Base-by-base conservation (phyloP, 1,140 invertebrate genomes). In the Agrilus planipennis region DNA sequence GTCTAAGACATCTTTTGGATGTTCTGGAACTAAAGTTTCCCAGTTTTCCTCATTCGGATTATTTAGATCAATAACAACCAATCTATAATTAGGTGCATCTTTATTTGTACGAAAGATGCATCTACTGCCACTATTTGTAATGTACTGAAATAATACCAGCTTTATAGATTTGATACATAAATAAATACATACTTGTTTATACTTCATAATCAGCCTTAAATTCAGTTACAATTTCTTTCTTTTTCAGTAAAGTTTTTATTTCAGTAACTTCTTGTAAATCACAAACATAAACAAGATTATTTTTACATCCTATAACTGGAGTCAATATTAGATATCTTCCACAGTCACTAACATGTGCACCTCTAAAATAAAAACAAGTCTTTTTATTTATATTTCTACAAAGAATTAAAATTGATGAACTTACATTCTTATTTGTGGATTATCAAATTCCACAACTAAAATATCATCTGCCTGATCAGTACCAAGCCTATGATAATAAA, bases 161-260 rank as follows among this genome's bases (percentile, higher is more conserved):
- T 23, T 28, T 32, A 29, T 29, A 28, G 21, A 14, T 35, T 12
- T 36, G 10, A 20, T 31, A 20, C 44, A 45, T n/a, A 38, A 22
- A 40, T 14, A 38, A 18, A 18, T 44, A 36, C 38, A 28, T 17
- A 7, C 17, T 36, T 34, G 22, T 39, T 4, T 61, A 62, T 66
- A 91, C 89, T 63, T 93, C 82, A 68, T 92, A 97, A 67, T 95
- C 89, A 14, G 89, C 86, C 66, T 96, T 89, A 61, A 93, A 85
- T 62, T 88, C 83, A 50, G 84, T 77, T 18, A 98, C 77, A 51
- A 96, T 72, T 60, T 80, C 76, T 15, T 71, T 80, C 11, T 89
- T 63, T 19, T 67, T 54, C 15, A 90, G 62, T 56, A 76, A 76
- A 15, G 71, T 76, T 12, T 52, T 61, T 35, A 85, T 76, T 34